These are phyloP conservation scores for Lacanobia oleracea DNA, from an alignment of 2,888 invertebrate species.

Conservation along the genomic window DNA sequence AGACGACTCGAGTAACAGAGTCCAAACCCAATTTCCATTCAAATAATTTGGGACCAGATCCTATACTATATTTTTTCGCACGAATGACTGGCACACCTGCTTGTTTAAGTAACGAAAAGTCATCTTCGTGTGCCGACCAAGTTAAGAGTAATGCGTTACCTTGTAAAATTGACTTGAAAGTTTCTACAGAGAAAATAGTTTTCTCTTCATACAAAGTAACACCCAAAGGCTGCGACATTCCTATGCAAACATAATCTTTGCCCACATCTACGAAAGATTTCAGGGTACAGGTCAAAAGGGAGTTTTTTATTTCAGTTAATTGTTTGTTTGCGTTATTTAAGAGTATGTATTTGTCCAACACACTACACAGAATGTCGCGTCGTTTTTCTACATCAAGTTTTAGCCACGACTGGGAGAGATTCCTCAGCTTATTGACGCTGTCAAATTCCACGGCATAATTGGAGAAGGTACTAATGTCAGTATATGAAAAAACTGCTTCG, in stretches of 20 bases:
- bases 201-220: rapidly evolving
- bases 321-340: neutral
- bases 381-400: slow-evolving; percentile 41
- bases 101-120: slow-evolving; percentile 13
- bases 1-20: slow-evolving; percentile 60
- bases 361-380: slow-evolving; percentile 28
- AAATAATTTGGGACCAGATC: too few relatives aligned
- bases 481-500: slow-evolving; percentile 38
- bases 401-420: slow-evolving; percentile 44
- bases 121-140: rapidly evolving
- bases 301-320: neutral
- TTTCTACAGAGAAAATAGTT: neutral
- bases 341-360: slow-evolving; percentile 18
- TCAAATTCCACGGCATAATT: neutral
- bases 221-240: slow-evolving; percentile 30
- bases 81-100: slow-evolving; percentile 41
- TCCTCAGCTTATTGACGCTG: slow-evolving; percentile 8
- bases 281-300: slow-evolving; percentile 1
- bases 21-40: rapidly evolving
- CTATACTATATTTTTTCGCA: too few relatives aligned
- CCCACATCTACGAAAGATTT: slow-evolving; percentile 54
- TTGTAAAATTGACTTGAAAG: slow-evolving; percentile 42
- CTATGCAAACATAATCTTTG: slow-evolving; percentile 60
- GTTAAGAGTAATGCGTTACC: slow-evolving; percentile 41
- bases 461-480: rapidly evolving